Base-by-base conservation (phyloP, 1,140 invertebrate species). In the Ostrea edulis region DNA sequence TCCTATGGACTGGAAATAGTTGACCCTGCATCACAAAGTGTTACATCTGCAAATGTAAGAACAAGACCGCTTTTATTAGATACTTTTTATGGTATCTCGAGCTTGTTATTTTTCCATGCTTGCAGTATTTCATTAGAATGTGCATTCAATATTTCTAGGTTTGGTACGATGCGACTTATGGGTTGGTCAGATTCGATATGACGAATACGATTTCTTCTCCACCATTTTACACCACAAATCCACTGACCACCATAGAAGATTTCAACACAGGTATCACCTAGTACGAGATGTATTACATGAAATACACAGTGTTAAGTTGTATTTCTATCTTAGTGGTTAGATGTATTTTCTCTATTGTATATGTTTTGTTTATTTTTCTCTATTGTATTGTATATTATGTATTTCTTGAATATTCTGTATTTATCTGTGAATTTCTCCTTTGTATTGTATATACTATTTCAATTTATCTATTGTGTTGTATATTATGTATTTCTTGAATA, bases 191-290 rank as follows among this genome's bases (percentile, higher is more conserved):
- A 8, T 87, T 84, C 11, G 91, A 92, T 84, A 14, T 71, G 14
- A 83, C 87, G 25, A 81, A 85, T 68, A 54, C 82, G 5, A 58
- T 8, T 2, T 54, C 87, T 29, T 22, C 62, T 1, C n/a, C 89
- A 3, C 89, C 89, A 11, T 92, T 89, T 51, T 91, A 88, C 58
- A 83, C 86, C 11, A 65, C 82, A 20, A 88, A 89, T 68, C 86
- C 90, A 44, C 71, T 90, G 68, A 88, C 89, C 22, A 65, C 68
- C 8, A 90, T 92, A 54, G 89, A 92, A 29, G 91, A 92, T 85
- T 92, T 87, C 77, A 92, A 88, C 44, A 90, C 89, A 83, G 91
- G 91, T 92, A 86, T n/a, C n/a, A n/a, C n/a, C n/a, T n/a, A n/a
- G n/a, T n/a, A n/a, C n/a, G n/a, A 68, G 53, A 44, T 44, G 35